phyloP scores from a whole-genome alignment of 1,140 invertebrate genomes.

The Marisa cornuarietis region DNA sequence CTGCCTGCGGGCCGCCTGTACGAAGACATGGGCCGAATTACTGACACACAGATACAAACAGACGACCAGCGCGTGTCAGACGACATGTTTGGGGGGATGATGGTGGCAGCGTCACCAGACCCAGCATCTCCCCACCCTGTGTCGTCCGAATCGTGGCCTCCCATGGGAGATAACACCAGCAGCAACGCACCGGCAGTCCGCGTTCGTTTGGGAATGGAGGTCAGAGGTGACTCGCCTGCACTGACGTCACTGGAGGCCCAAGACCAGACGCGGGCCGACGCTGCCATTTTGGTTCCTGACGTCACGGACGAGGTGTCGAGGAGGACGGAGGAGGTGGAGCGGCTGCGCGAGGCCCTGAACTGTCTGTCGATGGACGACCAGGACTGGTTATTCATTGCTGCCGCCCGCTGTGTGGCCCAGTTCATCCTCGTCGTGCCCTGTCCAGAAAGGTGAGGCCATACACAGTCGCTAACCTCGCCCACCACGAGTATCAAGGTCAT shows the following conservation, averaged over 20 bases:
- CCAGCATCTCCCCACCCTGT: neutral
- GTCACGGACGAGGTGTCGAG: too few species aligned
- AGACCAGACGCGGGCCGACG: neutral
- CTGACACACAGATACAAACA: too few species aligned
- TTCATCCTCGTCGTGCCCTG: neutral
- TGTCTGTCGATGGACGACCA: constrained; percentile 15
- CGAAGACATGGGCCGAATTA: neutral
- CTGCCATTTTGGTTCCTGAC: neutral
- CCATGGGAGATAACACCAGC: neutral
- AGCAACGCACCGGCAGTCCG: too few species aligned
- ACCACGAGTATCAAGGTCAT: too few species aligned
- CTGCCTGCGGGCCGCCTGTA: constrained; percentile 7
- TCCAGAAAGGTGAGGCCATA: neutral
- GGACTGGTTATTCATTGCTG: constrained; percentile 18
- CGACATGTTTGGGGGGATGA: neutral
- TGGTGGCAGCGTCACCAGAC: neutral
- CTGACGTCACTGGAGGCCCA: neutral
- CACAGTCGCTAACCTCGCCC: too few species aligned
- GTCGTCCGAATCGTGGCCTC: too few species aligned
- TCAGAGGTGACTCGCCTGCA: constrained; percentile 10
- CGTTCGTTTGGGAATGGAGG: constrained; percentile 15
- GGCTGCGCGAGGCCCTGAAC: neutral
- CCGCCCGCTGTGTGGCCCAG: constrained; percentile 12
- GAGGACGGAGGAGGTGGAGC: neutral
- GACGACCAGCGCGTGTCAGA: neutral